Percentiles rank a stretch among this genome's conserved stretches.
These are phyloP conservation scores for Oligia fasciuncula DNA, from an alignment of 2,888 invertebrate genomes.

Conservation along the genomic window DNA sequence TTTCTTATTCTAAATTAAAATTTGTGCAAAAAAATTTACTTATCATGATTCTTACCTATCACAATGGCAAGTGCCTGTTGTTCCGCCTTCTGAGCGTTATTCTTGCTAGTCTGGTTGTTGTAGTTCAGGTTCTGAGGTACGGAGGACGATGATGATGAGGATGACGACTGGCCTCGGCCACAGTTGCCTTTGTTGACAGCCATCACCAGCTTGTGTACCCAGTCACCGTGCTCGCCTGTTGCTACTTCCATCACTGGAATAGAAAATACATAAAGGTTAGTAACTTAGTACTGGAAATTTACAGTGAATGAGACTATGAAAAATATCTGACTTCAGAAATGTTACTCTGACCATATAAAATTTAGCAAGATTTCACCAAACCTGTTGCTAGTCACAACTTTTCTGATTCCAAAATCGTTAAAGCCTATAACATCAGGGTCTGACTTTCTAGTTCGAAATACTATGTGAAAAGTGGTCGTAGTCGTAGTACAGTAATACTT, in stretches of 20 bases:
- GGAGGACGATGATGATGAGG: constrained; percentile 81
- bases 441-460: not conserved
- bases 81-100: constrained; percentile 83
- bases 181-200: constrained; percentile 95
- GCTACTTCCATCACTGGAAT: constrained; percentile 97
- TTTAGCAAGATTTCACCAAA: not conserved
- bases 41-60: constrained; percentile 74
- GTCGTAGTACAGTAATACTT: no score
- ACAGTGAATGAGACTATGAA: no score
- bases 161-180: constrained; percentile 85
- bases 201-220: constrained; percentile 95
- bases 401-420: no score
- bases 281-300: no score
- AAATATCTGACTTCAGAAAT: no score
- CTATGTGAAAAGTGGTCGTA: not conserved
- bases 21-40: not conserved
- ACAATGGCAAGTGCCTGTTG: constrained; percentile 78
- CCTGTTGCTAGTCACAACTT: no score
- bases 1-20: not conserved
- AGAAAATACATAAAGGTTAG: constrained; percentile 4
- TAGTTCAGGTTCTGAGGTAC: constrained; percentile 84
- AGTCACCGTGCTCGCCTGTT: constrained; percentile 98
- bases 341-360: no score
- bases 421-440: no score
- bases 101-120: constrained; percentile 90